A percentile compares a stretch with the other conserved stretches of the same genome.
phyloP scores from a whole-genome alignment of 2,888 invertebrate genomes.

The Agriopis aurantiaria region DNA sequence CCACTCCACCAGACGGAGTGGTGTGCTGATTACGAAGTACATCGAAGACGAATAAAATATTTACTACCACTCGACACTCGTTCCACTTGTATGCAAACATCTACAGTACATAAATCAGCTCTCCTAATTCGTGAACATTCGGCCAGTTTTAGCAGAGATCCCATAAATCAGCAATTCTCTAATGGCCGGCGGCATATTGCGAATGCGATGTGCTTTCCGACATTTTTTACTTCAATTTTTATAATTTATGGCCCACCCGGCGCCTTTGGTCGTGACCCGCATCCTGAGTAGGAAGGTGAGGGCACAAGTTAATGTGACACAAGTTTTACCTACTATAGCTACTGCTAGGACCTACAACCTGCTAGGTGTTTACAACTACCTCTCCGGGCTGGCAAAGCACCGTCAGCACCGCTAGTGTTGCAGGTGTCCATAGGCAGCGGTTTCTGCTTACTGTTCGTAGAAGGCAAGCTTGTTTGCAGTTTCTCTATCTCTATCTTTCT shows the following conservation, averaged over 20 bases:
- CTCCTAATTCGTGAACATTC: slow-evolving; percentile 16
- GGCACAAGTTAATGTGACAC: slow-evolving; percentile 1
- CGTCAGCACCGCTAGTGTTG: too few species aligned
- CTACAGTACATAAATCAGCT: slow-evolving; percentile 6
- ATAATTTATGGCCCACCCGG: slow-evolving; percentile 26
- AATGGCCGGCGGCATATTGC: slow-evolving; percentile 32
- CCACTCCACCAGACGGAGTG: too few species aligned
- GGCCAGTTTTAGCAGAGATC: slow-evolving; percentile 25
- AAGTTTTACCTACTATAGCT: background rate
- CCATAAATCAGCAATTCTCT: slow-evolving; percentile 34
- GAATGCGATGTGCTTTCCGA: slow-evolving; percentile 27
- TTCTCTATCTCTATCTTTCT: too few species aligned
- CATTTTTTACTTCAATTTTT: slow-evolving; percentile 24
- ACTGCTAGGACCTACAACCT: too few species aligned
- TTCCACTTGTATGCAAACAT: slow-evolving; percentile 6
- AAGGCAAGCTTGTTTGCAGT: too few species aligned
- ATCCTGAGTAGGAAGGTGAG: background rate
- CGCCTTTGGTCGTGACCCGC: slow-evolving; percentile 20
- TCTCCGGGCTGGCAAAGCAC: too few species aligned
- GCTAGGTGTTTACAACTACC: too few species aligned
- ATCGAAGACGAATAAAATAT: background rate
- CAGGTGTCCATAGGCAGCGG: too few species aligned
- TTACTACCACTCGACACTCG: background rate
- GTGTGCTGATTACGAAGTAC: too few species aligned
- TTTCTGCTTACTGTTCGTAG: too few species aligned